phyloP scores from a whole-genome alignment of 2,113 vertebrate genomes.

The Microcebus griseorufus region DNA sequence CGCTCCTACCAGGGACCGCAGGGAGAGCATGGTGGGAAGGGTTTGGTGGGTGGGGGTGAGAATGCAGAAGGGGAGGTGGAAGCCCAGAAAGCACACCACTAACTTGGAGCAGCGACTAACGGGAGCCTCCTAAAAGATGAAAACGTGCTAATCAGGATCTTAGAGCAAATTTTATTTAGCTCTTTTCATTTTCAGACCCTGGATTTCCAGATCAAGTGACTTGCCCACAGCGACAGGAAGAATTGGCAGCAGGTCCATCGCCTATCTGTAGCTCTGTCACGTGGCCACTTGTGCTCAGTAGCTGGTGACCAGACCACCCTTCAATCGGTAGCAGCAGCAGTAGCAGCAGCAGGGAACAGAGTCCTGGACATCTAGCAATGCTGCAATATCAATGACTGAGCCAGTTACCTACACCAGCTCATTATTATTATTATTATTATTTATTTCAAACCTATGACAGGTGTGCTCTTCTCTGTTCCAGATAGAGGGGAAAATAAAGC shows the following conservation, averaged over 20 bases:
- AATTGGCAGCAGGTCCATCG: background rate
- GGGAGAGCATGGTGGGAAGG: rapidly evolving
- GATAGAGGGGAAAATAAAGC: background rate
- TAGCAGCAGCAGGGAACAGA: background rate
- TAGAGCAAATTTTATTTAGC: background rate
- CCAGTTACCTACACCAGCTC: background rate
- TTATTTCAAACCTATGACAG: background rate
- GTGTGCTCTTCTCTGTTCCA: background rate
- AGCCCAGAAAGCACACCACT: background rate
- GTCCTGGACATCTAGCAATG: background rate
- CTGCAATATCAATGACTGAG: rapidly evolving
- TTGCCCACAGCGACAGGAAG: background rate
- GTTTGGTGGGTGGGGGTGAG: background rate
- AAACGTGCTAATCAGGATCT: background rate
- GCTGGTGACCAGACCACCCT: no score
- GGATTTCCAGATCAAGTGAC: background rate
- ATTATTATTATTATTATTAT: background rate
- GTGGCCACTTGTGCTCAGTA: background rate
- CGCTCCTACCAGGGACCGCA: background rate
- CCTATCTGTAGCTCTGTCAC: background rate
- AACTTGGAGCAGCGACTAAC: background rate
- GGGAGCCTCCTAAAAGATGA: background rate
- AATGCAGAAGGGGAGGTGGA: background rate
- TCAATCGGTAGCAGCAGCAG: no score
- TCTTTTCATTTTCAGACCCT: background rate